Conservation (phyloP, 1,140 invertebrate genomes). For the Drosophila saltans region DNA sequence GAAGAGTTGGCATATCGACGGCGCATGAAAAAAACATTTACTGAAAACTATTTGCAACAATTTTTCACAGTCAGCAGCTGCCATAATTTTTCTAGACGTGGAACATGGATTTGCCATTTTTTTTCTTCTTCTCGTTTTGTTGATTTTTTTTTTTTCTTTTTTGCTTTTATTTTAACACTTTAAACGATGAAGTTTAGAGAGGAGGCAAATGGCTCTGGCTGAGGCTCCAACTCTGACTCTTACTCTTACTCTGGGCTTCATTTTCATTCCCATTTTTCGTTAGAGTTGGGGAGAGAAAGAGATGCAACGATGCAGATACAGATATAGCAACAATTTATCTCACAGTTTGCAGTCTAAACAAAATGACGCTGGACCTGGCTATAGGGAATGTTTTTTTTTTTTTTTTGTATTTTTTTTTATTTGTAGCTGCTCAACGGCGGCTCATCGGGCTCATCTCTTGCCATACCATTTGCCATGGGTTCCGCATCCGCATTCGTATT, state of each 20-base stretch:
- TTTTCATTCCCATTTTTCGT: constrained; percentile 74
- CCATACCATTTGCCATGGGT: constrained; percentile 72
- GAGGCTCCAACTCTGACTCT: background rate
- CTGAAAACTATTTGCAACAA: constrained; percentile 80
- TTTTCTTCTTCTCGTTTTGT: constrained; percentile 27
- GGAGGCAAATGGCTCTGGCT: constrained; percentile 5
- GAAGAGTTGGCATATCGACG: constrained; percentile 46
- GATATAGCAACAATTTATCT: constrained; percentile 77
- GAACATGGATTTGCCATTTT: constrained; percentile 42
- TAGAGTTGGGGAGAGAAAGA: constrained; percentile 29
- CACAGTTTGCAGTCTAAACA: constrained; percentile 81
- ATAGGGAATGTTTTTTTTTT: constrained; percentile 11
- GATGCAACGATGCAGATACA: constrained; percentile 60
- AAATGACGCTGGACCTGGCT: constrained; percentile 60
- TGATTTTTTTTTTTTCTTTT: constrained; percentile 44
- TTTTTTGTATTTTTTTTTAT: constrained; percentile 6
- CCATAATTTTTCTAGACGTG: constrained; percentile 70
- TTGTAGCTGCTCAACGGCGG: constrained; percentile 61
- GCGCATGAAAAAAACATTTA: constrained; percentile 59
- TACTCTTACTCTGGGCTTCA: constrained; percentile 31
- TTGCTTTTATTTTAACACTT: constrained; percentile 79
- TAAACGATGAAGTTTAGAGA: constrained; percentile 67
- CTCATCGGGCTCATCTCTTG: constrained; percentile 72
- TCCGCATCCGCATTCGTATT: background rate
- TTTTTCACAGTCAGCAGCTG: constrained; percentile 79